Conservation (phyloP, 2,113 vertebrate species). For the Nycticryphes semicollaris region DNA sequence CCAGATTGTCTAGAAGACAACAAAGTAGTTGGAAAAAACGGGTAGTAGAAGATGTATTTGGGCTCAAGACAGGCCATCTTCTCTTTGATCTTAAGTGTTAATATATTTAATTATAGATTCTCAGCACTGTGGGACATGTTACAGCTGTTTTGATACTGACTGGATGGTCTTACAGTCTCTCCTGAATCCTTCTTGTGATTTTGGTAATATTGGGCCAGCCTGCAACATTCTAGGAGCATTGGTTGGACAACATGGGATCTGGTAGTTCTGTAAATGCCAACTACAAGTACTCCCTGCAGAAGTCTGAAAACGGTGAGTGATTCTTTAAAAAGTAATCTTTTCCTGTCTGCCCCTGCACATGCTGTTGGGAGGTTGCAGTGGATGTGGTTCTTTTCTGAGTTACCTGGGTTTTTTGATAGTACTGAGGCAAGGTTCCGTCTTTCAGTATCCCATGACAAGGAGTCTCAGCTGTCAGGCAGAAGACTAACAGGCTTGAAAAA, state of each 20-base stretch:
- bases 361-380: background rate
- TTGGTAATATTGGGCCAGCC: background rate
- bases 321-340: background rate
- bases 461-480: background rate
- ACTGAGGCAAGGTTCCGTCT: background rate
- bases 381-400: background rate
- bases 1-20: background rate
- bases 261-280: conserved; percentile 46
- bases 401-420: background rate
- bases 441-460: background rate
- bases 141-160: background rate
- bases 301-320: conserved; percentile 69
- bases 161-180: conserved; percentile 13
- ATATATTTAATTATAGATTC: background rate
- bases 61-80: background rate
- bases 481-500: background rate
- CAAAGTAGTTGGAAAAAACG: background rate
- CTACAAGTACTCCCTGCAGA: conserved; percentile 60
- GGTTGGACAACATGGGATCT: conserved; percentile 63
- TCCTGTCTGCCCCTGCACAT: background rate
- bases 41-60: background rate
- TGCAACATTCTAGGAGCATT: background rate
- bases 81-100: background rate
- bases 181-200: background rate
- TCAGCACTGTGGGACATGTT: background rate